Evolutionary conservation across 1,140 invertebrate genomes (phyloP), one percentile per base, ranked within the genome.

Genomic region (Cherax quadricarinatus): DNA sequence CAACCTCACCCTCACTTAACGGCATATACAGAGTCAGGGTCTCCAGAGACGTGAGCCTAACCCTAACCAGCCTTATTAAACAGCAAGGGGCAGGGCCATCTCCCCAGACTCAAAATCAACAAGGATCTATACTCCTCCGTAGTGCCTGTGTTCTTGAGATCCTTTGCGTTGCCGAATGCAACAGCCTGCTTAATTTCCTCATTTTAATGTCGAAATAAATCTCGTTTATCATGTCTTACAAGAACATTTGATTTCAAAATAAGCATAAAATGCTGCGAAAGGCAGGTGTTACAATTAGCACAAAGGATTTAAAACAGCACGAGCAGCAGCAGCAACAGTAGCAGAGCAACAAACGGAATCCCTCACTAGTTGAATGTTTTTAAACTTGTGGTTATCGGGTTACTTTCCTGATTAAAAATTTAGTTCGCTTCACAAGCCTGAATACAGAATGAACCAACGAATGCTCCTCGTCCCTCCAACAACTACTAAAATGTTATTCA

Each of bases 341-440:
- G 21, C 62, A 66, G 30, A 41, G 5, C 62, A 66, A 18, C 62
- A 66, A 18, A 21, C 14, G 62, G 21, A 21, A 18, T 66, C 18
- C 62, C 62, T 66, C 18, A 66, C 62, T 18, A 6, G 5, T 18
- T 66, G 62, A 66, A 57, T 57, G 53, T 57, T 66, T 3, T 6
- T 66, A 18, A 66, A 66, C 18, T 66, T 66, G 21, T 14, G 62
- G 70, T 30, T 30, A 75, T 75, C 70, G 24, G 70, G 70, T 75
- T 41, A 7, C 21, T 75, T 75, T 30, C 21, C 70, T n/a, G 24
- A 75, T 75, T 9, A 9, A 75, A n/a, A 75, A 30, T 75, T 75
- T 30, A 75, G 70, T 75, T 75, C 24, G 70, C 70, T 75, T 75
- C 12, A 30, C 70, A 75, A 41, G n/a, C 70, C 70, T 75, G 70